Percentiles rank a stretch among this genome's conserved stretches.
Conservation (phyloP, 2,797 vertebrate species). For the Sparus aurata region DNA sequence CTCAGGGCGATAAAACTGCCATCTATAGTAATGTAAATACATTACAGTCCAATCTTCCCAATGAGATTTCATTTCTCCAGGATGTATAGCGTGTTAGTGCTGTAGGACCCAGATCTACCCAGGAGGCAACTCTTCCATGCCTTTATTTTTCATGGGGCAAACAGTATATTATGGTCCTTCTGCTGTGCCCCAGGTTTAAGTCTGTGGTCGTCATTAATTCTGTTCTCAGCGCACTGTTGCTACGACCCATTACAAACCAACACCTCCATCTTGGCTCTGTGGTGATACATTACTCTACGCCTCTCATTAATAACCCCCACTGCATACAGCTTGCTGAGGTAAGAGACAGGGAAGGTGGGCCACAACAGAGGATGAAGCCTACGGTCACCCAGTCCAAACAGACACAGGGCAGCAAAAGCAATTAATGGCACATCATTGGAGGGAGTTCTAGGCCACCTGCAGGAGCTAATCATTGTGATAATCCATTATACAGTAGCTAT, state of each 20-base stretch:
- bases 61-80: slow-evolving; percentile 45
- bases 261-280: slow-evolving; percentile 67
- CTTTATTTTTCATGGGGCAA: slow-evolving; percentile 62
- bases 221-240: slow-evolving; percentile 44
- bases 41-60: slow-evolving; percentile 49
- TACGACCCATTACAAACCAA: slow-evolving; percentile 64
- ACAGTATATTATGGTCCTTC: slow-evolving; percentile 43
- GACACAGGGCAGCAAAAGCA: slow-evolving; percentile 11
- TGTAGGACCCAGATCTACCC: slow-evolving; percentile 42
- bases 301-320: slow-evolving; percentile 75
- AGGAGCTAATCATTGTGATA: slow-evolving; percentile 42
- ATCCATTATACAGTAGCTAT: slow-evolving; percentile 19
- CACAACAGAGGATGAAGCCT: slow-evolving; percentile 23
- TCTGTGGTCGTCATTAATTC: slow-evolving; percentile 73
- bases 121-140: slow-evolving; percentile 5
- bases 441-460: slow-evolving; percentile 25
- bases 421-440: slow-evolving; percentile 25
- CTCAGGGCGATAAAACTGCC: slow-evolving; percentile 54
- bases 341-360: slow-evolving; percentile 38
- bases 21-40: slow-evolving; percentile 52
- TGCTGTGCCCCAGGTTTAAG: slow-evolving; percentile 61
- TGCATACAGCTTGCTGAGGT: slow-evolving; percentile 42
- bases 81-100: slow-evolving; percentile 31
- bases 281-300: slow-evolving; percentile 72
- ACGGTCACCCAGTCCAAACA: slow-evolving; percentile 13